phyloP scores from a whole-genome alignment of 2,888 invertebrate species.

The Periphyllus acericola region DNA sequence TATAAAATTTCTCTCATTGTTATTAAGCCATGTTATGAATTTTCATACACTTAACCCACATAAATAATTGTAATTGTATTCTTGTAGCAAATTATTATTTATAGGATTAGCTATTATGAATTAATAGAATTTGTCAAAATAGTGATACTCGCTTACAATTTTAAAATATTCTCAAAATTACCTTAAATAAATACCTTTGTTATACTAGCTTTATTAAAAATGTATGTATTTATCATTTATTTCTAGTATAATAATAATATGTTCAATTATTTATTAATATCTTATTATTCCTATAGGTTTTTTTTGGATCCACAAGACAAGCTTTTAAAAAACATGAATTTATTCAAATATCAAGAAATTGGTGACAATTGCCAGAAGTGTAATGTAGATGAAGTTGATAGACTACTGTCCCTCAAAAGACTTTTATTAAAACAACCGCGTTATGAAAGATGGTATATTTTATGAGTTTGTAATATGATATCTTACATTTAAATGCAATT shows the following conservation, averaged over 20 bases:
- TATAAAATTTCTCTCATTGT: too few species aligned
- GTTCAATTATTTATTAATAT: not conserved
- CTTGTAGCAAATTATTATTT: too few species aligned
- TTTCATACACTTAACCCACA: too few species aligned
- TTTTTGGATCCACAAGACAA: conserved; percentile 2
- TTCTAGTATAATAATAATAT: too few species aligned
- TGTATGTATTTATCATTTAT: too few species aligned
- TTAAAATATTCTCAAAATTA: too few species aligned
- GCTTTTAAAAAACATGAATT: not conserved
- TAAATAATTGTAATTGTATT: too few species aligned
- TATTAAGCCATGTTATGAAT: too few species aligned
- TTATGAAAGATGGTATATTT: conserved; percentile 9
- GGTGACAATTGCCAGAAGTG: conserved; percentile 6
- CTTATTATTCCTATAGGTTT: not conserved
- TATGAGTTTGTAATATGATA: not conserved
- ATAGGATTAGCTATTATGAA: not conserved
- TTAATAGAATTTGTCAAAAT: not conserved
- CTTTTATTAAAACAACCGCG: not conserved
- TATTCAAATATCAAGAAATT: not conserved
- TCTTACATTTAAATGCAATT: not conserved
- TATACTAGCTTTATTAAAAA: too few species aligned
- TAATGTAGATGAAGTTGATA: not conserved
- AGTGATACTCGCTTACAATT: too few species aligned
- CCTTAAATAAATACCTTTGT: not conserved
- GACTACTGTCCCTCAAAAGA: not conserved